Conservation (phyloP, 2,797 vertebrate genomes). For the Protosalanx chinensis region DNA sequence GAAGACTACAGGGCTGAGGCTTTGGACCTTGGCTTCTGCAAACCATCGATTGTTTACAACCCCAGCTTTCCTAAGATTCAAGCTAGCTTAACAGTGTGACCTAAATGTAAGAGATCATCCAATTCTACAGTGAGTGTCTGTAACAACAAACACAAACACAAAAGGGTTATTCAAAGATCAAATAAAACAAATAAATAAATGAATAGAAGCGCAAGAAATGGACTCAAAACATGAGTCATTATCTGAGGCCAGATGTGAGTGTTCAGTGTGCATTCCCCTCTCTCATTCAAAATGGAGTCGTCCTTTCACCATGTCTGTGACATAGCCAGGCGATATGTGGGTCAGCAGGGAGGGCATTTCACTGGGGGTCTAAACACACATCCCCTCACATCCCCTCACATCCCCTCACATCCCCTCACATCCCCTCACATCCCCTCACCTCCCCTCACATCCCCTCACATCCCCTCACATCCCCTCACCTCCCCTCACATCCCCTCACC, state of each 20-base stretch:
- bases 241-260: conserved; percentile 27
- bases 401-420: no score
- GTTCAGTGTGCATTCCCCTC: conserved; percentile 64
- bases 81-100: not conserved
- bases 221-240: not conserved
- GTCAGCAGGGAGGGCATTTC: conserved; percentile 66
- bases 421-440: no score
- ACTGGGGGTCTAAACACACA: conserved; percentile 65
- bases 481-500: no score
- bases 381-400: no score
- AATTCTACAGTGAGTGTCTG: not conserved
- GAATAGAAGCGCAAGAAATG: not conserved
- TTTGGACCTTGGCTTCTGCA: conserved; percentile 24
- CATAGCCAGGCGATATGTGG: conserved; percentile 50
- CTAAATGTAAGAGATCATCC: not conserved
- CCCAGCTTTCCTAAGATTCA: not conserved
- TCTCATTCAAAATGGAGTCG: conserved; percentile 47
- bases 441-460: no score
- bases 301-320: conserved; percentile 43
- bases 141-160: no score
- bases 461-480: no score
- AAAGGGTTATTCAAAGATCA: not conserved
- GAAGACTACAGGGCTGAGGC: conserved; percentile 53
- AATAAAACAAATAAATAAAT: not conserved
- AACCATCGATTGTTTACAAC: not conserved